These are phyloP conservation scores for Phrynosoma platyrhinos DNA, from an alignment of 2,113 vertebrate species.

Conservation along the genomic window DNA sequence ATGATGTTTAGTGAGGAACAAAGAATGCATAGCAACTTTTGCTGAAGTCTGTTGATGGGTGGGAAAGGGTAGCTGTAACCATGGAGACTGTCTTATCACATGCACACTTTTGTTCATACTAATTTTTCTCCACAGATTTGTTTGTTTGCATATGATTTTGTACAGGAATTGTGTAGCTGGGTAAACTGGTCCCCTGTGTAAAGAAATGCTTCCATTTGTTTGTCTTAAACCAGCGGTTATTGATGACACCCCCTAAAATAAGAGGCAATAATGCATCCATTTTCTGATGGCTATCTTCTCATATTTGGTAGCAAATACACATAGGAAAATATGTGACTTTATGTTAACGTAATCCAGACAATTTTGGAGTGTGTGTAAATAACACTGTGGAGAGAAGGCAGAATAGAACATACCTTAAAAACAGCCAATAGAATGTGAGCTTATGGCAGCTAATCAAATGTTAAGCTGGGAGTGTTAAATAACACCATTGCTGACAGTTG, in stretches of 20 bases:
- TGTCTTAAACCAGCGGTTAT: neutral
- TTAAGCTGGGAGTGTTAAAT: too few species aligned
- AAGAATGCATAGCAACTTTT: neutral
- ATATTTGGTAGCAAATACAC: neutral
- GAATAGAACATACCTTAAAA: too few species aligned
- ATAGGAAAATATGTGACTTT: neutral
- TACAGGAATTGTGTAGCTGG: neutral
- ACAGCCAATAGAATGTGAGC: too few species aligned
- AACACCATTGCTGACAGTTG: too few species aligned
- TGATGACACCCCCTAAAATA: neutral
- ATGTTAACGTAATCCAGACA: neutral
- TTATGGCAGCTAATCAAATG: too few species aligned
- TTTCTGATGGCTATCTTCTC: slow-evolving; percentile 1
- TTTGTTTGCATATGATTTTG: neutral
- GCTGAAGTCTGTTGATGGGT: too few species aligned
- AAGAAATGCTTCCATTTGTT: neutral
- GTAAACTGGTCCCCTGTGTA: neutral
- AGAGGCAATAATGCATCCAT: neutral
- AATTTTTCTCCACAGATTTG: neutral
- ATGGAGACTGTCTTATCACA: neutral
- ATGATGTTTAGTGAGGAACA: too few species aligned
- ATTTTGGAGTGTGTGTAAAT: neutral
- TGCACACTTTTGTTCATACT: neutral
- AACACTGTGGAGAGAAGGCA: too few species aligned
- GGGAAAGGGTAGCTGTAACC: neutral